phyloP scores from a whole-genome alignment of 2,888 invertebrate genomes.

The Formica aserva region DNA sequence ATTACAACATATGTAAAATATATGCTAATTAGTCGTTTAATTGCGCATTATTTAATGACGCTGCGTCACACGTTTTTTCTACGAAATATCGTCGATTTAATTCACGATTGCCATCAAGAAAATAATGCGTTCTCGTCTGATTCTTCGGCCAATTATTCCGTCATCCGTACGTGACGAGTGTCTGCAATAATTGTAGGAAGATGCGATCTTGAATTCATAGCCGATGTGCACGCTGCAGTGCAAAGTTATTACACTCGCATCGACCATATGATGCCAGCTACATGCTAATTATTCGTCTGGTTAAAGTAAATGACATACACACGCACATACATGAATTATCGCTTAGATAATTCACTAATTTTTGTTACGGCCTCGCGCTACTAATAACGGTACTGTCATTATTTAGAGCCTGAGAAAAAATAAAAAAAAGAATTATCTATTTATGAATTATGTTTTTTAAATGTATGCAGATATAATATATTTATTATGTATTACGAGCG shows the following conservation, averaged over 20 bases:
- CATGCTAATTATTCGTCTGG: conserved; percentile 27
- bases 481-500: background rate
- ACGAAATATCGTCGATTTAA: background rate
- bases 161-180: conserved; percentile 43
- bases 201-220: conserved; percentile 30
- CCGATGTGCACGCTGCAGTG: background rate
- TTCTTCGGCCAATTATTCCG: conserved; percentile 6
- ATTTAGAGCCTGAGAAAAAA: background rate
- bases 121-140: conserved; percentile 9
- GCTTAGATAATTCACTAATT: background rate
- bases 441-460: background rate
- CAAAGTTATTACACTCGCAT: conserved; percentile 52
- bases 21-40: conserved; percentile 13
- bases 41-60: conserved; percentile 26
- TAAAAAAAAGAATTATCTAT: background rate
- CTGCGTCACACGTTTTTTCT: background rate
- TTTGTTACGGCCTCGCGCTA: background rate
- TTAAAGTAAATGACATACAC: conserved; percentile 10
- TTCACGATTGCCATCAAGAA: background rate
- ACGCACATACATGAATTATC: background rate
- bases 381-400: background rate
- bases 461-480: background rate
- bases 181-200: conserved; percentile 39
- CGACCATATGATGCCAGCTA: background rate
- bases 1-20: conserved; percentile 7